Conservation (phyloP, 2,888 invertebrate genomes). For the Lottia gigantea region DNA sequence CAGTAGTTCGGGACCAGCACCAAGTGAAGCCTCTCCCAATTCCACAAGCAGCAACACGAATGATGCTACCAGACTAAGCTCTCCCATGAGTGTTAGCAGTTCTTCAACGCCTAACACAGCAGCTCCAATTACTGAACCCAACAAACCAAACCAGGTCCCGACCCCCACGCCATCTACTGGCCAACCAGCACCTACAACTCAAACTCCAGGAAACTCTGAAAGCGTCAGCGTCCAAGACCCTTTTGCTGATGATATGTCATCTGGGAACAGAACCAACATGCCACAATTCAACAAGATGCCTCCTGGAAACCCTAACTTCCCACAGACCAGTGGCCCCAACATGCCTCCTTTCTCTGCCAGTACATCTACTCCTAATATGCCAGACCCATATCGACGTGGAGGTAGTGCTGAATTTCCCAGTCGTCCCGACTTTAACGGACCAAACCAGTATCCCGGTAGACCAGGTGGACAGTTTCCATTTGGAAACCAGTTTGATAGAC, state of each 20-base stretch:
- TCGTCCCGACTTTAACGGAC: constrained; percentile 18
- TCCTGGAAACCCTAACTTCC: constrained; percentile 28
- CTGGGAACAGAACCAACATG: constrained; percentile 15
- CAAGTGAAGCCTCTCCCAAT: background rate
- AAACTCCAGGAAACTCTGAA: constrained; percentile 38
- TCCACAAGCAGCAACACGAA: background rate
- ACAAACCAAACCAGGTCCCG: background rate
- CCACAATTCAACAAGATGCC: constrained; percentile 30
- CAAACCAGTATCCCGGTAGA: constrained; percentile 21
- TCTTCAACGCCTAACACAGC: constrained; percentile 23
- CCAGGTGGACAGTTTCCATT: constrained; percentile 45
- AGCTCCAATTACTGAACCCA: constrained; percentile 11
- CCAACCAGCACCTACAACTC: constrained; percentile 21
- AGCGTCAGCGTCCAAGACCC: constrained; percentile 67
- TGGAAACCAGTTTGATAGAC: constrained; percentile 53
- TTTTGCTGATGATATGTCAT: constrained; percentile 63
- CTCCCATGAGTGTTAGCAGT: constrained; percentile 18
- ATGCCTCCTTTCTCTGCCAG: constrained; percentile 16
- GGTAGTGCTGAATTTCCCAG: background rate
- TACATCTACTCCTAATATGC: background rate
- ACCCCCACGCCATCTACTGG: background rate
- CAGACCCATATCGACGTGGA: background rate
- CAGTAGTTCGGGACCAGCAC: background rate
- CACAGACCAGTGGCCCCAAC: background rate
- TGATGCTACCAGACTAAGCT: background rate